A percentile compares a stretch with the other conserved stretches of the same genome.
Conservation (phyloP, 64 coral and sea anemone genomes). For the Dendrophyllia cribrosa region DNA sequence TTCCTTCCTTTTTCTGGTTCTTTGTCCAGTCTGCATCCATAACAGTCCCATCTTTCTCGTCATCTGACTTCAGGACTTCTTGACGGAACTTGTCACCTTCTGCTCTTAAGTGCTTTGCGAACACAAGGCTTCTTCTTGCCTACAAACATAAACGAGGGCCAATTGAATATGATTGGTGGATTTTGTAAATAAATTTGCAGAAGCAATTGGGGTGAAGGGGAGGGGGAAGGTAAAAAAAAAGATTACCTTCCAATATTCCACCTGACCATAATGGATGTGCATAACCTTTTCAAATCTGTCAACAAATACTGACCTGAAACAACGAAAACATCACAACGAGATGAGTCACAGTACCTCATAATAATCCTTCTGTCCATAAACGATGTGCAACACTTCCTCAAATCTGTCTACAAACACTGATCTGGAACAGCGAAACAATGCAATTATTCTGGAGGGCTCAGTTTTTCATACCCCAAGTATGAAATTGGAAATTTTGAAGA, state of each 20-base stretch:
- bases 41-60: slow-evolving; percentile 83
- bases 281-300: slow-evolving; percentile 72
- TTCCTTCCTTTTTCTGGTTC: slow-evolving; percentile 90
- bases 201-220: too few relatives aligned
- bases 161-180: not conserved
- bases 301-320: slow-evolving; percentile 48
- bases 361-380: slow-evolving; percentile 91
- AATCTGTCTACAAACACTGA: slow-evolving; percentile 96
- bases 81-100: slow-evolving; percentile 93
- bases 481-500: not conserved
- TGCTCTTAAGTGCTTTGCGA: slow-evolving; percentile 93
- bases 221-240: too few relatives aligned
- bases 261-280: slow-evolving; percentile 73
- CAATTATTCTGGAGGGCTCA: not conserved
- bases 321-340: not conserved
- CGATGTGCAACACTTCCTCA: slow-evolving; percentile 93
- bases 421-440: slow-evolving; percentile 54
- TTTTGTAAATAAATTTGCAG: not conserved
- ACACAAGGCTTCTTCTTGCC: slow-evolving; percentile 95
- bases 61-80: slow-evolving; percentile 87
- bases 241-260: slow-evolving; percentile 70
- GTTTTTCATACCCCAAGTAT: too few relatives aligned
- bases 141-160: slow-evolving; percentile 19
- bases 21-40: slow-evolving; percentile 96
- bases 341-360: slow-evolving; percentile 78